Evolutionary conservation across 2,113 vertebrate genomes (phyloP).

Genomic region (Clarias gariepinus): DNA sequence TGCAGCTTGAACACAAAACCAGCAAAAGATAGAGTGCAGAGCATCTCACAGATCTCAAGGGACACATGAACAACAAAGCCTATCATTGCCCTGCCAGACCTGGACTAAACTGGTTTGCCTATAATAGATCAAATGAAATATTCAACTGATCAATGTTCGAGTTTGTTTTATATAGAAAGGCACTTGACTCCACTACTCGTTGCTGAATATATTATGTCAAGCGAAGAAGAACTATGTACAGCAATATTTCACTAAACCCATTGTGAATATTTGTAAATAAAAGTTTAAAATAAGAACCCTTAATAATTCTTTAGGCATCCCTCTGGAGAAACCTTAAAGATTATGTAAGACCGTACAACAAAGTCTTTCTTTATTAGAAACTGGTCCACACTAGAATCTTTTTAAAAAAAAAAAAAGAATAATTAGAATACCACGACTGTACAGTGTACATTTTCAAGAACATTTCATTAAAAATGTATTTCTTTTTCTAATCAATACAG

Average conservation of each 20-base stretch:
- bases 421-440: neutral
- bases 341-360: neutral
- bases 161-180: neutral
- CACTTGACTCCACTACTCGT: neutral
- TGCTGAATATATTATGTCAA: neutral
- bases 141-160: neutral
- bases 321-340: neutral
- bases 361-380: neutral
- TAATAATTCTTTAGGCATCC: neutral
- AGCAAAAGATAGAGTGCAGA: conserved; percentile 11
- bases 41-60: conserved; percentile 3
- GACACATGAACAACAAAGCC: neutral
- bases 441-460: neutral
- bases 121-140: neutral
- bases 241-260: neutral
- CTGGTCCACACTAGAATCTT: neutral
- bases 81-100: neutral
- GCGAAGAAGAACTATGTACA: neutral
- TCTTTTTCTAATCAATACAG: neutral
- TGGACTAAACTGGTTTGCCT: neutral
- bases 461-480: neutral
- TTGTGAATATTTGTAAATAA: neutral
- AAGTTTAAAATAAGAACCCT: neutral
- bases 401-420: neutral
- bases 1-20: conserved; percentile 7